Evolutionary conservation across 2,888 invertebrate genomes (phyloP).

Genomic region (Cacoxenus indagator): DNA sequence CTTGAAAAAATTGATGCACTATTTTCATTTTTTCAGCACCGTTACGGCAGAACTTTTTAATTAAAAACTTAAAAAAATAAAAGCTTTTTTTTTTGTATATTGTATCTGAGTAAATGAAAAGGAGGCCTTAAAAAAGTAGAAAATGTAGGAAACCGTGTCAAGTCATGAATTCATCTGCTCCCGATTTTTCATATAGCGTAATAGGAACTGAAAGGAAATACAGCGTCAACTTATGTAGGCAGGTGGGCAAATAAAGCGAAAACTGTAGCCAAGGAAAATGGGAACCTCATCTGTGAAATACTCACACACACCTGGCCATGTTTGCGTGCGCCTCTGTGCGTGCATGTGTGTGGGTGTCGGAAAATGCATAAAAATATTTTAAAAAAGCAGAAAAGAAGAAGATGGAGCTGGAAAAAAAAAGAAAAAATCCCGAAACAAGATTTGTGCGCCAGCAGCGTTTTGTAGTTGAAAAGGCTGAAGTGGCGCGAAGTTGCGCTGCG

Average conservation of each 20-base stretch:
- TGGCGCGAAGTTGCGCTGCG: neutral
- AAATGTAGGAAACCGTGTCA: slow-evolving; percentile 54
- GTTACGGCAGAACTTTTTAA: no score
- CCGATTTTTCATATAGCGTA: slow-evolving; percentile 7
- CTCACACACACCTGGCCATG: neutral
- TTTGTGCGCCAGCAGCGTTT: slow-evolving; percentile 37
- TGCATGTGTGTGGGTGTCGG: slow-evolving; percentile 14
- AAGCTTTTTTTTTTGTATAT: no score
- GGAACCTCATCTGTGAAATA: neutral
- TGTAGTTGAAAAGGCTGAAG: slow-evolving; percentile 7
- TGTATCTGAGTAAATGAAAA: neutral
- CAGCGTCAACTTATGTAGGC: no score
- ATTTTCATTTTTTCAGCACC: no score
- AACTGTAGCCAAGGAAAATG: slow-evolving; percentile 28
- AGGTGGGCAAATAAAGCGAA: slow-evolving; percentile 39
- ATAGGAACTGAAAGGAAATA: slow-evolving; percentile 25
- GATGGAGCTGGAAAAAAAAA: slow-evolving; percentile 6
- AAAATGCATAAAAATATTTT: slow-evolving; percentile 43
- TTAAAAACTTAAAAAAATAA: no score
- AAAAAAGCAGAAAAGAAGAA: slow-evolving; percentile 25
- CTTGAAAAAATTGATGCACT: no score
- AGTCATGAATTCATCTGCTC: slow-evolving; percentile 44
- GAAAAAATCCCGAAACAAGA: slow-evolving; percentile 29
- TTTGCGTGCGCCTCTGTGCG: slow-evolving; percentile 8
- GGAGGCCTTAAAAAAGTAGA: slow-evolving; percentile 33